Base-by-base conservation (phyloP, 2,797 vertebrate genomes). In the Cottoperca gobio region DNA sequence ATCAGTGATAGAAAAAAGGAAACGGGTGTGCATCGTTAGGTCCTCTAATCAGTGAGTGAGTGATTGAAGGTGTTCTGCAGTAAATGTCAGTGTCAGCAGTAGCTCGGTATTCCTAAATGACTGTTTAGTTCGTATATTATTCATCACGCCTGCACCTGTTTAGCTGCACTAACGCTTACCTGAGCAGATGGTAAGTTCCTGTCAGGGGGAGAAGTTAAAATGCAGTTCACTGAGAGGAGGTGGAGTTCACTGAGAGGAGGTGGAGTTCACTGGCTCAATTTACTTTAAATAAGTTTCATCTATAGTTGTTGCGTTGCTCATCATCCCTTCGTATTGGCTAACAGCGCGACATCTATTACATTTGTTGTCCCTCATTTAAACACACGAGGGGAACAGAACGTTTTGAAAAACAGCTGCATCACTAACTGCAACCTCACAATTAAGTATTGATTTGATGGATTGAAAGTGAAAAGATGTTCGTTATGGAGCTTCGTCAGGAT, bases 161-260 rank as follows among this genome's bases (percentile, higher is more conserved):
- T 16, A 69, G 35, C 42, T 33, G 70, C 61, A 37, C 28, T 11
- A 43, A 5, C 21, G 28, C 17, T 37, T 53, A 50, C 31, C 39
- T 40, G 54, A 53, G n/a, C 74, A 64, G 60, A 28, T 58, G 60
- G 26, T n/a, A n/a, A n/a, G n/a, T n/a, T n/a, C n/a, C n/a, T n/a
- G n/a, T 52, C 19, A 26, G 14, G 54, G 46, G 62, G 40, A 19
- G n/a, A 31, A 13, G 39, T 58, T 23, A 12, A 57, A 57, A 19
- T 16, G 49, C 21, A 3, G 1, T 17, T 21, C 8, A 5, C 39
- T 16, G 40, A 19, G 21, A 28, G 6, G 39, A 31, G 48, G 66
- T 16, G 13, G 53, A 3, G 23, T 43, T 16, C 8, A 48, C 19
- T n/a, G n/a, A n/a, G n/a, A 28, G 6, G 39, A 31, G 48, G 66